Conservation (phyloP, 1,140 invertebrate genomes). For the Drosophila ogumai region DNA sequence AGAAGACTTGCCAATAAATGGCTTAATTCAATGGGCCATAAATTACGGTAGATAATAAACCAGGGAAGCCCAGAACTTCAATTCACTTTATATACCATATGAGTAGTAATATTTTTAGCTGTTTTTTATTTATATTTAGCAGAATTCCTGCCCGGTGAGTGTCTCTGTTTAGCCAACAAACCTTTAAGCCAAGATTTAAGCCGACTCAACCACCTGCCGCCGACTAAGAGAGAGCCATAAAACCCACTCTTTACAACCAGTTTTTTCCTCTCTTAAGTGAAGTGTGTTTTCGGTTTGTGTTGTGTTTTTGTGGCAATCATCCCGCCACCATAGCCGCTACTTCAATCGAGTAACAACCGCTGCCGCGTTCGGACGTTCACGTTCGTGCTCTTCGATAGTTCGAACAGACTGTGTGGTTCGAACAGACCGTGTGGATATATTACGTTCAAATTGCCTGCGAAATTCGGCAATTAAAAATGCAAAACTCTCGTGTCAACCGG, state of each 20-base stretch:
- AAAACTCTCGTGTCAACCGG: conserved; percentile 66
- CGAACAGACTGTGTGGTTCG: conserved; percentile 45
- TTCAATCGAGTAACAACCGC: conserved; percentile 73
- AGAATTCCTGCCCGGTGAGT: conserved; percentile 36
- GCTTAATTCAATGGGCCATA: conserved; percentile 25
- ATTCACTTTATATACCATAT: neutral
- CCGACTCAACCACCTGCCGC: neutral
- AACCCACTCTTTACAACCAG: neutral
- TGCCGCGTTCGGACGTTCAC: conserved; percentile 76
- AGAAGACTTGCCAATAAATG: conserved; percentile 14
- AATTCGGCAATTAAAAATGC: conserved; percentile 68
- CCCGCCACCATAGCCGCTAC: conserved; percentile 27
- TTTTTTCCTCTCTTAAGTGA: neutral
- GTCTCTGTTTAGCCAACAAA: conserved; percentile 14
- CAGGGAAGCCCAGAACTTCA: neutral
- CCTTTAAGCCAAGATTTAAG: conserved; percentile 3
- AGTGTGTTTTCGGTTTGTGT: conserved; percentile 12
- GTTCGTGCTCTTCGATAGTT: conserved; percentile 47
- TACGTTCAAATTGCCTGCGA: conserved; percentile 22
- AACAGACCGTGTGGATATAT: neutral
- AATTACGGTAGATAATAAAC: conserved; percentile 24
- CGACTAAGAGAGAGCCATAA: neutral
- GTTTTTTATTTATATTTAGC: neutral
- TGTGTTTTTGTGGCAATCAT: conserved; percentile 22
- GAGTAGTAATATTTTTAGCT: neutral